phyloP scores from a whole-genome alignment of 2,797 vertebrate genomes.

The Leuciscus waleckii region DNA sequence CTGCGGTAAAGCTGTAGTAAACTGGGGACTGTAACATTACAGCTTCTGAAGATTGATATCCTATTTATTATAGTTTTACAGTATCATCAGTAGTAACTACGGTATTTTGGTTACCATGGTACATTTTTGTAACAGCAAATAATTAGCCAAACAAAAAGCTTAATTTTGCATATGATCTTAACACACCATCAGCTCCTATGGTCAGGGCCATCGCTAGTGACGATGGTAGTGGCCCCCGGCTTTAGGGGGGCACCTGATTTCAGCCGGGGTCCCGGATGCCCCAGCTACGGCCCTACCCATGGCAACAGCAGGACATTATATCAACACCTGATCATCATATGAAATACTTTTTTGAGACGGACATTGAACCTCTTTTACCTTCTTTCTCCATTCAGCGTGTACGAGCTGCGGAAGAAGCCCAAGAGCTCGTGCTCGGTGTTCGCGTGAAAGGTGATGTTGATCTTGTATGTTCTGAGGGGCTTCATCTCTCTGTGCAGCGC shows the following conservation, averaged over 20 bases:
- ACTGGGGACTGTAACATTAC: neutral
- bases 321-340: neutral
- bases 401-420: slow-evolving; percentile 95
- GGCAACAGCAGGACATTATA: too few relatives aligned
- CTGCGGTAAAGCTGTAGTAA: neutral
- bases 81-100: neutral
- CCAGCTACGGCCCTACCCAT: neutral
- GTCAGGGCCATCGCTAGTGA: neutral
- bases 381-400: slow-evolving; percentile 87
- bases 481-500: slow-evolving; percentile 91
- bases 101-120: neutral
- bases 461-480: slow-evolving; percentile 85
- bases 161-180: neutral
- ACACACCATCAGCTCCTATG: neutral
- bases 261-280: neutral
- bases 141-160: neutral
- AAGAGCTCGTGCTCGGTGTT: slow-evolving; percentile 92
- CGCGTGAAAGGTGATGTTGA: slow-evolving; percentile 90
- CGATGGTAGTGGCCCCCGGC: neutral
- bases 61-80: neutral
- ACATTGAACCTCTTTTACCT: slow-evolving; percentile 76
- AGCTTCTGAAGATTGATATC: neutral
- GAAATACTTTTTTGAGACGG: neutral
- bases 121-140: neutral
- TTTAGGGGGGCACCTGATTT: too few relatives aligned